These are phyloP conservation scores for Rotaria macrura DNA, from an alignment of 2,888 invertebrate genomes.

Conservation along the genomic window DNA sequence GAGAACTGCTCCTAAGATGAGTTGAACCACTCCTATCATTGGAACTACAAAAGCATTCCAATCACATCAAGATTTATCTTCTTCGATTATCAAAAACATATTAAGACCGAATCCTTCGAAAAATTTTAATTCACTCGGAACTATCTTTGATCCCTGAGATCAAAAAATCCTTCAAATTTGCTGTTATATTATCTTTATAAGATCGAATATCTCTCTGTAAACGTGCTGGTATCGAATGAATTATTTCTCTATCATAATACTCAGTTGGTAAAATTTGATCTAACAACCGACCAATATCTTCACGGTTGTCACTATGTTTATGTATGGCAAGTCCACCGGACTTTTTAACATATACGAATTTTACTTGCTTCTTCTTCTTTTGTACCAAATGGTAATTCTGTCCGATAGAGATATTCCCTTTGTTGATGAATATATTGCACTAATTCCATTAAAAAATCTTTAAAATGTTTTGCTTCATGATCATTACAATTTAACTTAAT, in stretches of 20 bases:
- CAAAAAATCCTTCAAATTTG: not conserved
- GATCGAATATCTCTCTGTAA: conserved; percentile 5
- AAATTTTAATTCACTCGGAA: not conserved
- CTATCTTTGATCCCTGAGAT: not conserved
- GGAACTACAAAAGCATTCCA: not conserved
- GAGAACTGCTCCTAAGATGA: not conserved
- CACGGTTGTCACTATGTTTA: not conserved
- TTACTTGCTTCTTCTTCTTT: not conserved
- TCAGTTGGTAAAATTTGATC: not conserved
- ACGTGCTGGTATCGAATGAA: not conserved
- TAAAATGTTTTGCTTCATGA: not conserved
- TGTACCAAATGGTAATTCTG: not conserved
- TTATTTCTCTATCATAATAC: not conserved
- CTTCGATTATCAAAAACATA: not conserved
- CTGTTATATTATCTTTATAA: not conserved
- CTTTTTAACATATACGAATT: not conserved
- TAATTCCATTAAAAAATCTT: not conserved
- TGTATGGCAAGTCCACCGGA: not conserved
- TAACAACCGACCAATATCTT: not conserved
- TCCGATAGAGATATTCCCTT: not conserved
- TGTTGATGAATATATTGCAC: not conserved
- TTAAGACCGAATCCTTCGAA: not conserved
- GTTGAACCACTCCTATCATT: not conserved
- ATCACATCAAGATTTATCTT: conserved; percentile 17
- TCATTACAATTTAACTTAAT: not conserved